Evolutionary conservation across 35 echinoderm and acorn worm genomes (phyloP), one percentile per base, ranked within the genome.

Genomic region (Amphiura filiformis): DNA sequence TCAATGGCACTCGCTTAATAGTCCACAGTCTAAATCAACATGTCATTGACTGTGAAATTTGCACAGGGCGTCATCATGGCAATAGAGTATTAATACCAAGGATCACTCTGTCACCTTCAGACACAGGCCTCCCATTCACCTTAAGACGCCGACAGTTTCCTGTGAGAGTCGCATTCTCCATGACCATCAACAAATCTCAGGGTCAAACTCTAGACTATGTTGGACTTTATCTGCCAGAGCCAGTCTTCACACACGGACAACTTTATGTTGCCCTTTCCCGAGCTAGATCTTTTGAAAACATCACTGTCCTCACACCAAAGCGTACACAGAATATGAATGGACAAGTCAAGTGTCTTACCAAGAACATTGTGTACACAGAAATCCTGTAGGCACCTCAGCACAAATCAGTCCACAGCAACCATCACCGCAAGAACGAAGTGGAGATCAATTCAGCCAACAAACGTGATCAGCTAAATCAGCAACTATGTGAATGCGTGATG

Each of bases 151-250:
- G 40, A 76, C 88, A 90, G 42, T 90, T 84, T 84, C 88, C 88
- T 0, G 39, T 90, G 20, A 52, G 81, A 1, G 56, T 36, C 4
- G 26, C 80, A 1, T 83, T 90, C 77, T 30, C 40, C 79, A 90
- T 90, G 81, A 90, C 80, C 7, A 84, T 84, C 28, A 90, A 90
- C 35, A 90, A 90, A 84, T 32, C 79, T 12, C 80, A 90, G 77
- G 88, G 88, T 61, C 88, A 90, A 84, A 90, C 88, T 20, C 37
- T 90, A 31, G 12, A 75, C 13, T 37, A 56, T 70, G 81, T 82
- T 70, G 88, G 88, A 76, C 3, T 90, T 15, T 65, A 39, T n/a
- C 64, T 90, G 15, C 18, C 31, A 13, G n/a, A 90, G 31, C 80
- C 80, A 28, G 80, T 90, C 0, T 90, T 84, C 64, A 84, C 88